Evolutionary conservation across 2,888 invertebrate species (phyloP).

Genomic region (Oscheius sp.): DNA sequence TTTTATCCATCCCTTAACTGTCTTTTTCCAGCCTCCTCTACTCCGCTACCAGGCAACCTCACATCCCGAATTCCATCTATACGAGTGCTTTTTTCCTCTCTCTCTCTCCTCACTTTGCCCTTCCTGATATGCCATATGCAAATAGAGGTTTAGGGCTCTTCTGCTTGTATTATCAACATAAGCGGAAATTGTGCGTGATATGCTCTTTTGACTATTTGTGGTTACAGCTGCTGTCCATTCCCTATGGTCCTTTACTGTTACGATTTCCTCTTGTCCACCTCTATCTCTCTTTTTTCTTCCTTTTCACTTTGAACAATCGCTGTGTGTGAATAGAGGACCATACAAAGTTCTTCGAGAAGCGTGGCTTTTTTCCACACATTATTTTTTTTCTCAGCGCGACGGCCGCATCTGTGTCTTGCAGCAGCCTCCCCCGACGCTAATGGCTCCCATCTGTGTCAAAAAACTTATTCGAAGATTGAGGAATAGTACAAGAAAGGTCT

Average conservation of each 20-base stretch:
- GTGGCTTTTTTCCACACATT: background rate
- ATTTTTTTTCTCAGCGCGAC: background rate
- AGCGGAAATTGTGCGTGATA: background rate
- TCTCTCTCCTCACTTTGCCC: background rate
- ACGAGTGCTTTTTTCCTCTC: background rate
- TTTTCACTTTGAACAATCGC: background rate
- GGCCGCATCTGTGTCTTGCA: background rate
- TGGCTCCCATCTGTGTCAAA: too few species aligned
- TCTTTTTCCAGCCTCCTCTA: background rate
- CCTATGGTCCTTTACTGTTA: background rate
- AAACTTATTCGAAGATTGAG: too few species aligned
- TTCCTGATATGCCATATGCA: background rate
- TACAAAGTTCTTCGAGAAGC: background rate
- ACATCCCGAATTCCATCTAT: too few species aligned
- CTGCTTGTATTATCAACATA: background rate
- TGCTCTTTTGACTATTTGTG: background rate
- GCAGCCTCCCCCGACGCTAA: background rate
- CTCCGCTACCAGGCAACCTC: too few species aligned
- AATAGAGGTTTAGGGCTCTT: background rate
- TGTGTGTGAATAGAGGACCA: background rate
- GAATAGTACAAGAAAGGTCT: too few species aligned
- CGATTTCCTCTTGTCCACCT: background rate
- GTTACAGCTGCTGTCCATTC: background rate
- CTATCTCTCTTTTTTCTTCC: background rate
- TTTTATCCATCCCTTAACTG: background rate